These are phyloP conservation scores for Eurystomus glaucurus DNA, from an alignment of 2,797 vertebrate genomes.

Conservation along the genomic window DNA sequence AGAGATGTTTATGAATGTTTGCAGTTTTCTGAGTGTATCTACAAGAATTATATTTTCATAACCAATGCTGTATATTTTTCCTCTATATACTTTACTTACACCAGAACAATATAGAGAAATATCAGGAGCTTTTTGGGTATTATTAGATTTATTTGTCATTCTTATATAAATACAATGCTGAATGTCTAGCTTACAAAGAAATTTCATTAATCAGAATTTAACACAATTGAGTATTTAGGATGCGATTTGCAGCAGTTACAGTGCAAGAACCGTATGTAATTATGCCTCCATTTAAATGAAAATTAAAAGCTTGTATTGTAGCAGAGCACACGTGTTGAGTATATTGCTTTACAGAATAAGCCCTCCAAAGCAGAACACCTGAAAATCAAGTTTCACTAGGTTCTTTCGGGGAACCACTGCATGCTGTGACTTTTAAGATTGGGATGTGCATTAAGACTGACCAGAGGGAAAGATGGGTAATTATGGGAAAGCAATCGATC, in stretches of 20 bases:
- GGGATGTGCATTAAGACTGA: slow-evolving; percentile 17
- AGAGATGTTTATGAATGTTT: slow-evolving; percentile 86
- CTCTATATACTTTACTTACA: slow-evolving; percentile 53
- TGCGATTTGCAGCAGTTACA: slow-evolving; percentile 70
- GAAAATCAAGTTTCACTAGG: slow-evolving; percentile 21
- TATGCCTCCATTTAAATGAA: slow-evolving; percentile 75
- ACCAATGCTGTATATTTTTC: slow-evolving; percentile 78
- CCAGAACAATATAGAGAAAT: slow-evolving; percentile 38
- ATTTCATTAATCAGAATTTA: slow-evolving; percentile 78
- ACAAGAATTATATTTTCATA: slow-evolving; percentile 83
- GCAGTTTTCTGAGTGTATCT: slow-evolving; percentile 82
- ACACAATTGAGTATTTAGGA: slow-evolving; percentile 70
- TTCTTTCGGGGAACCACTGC: neutral
- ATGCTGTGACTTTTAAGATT: slow-evolving; percentile 26
- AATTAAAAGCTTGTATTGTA: slow-evolving; percentile 64
- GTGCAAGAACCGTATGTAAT: slow-evolving; percentile 60
- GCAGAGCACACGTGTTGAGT: slow-evolving; percentile 12
- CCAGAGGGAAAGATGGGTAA: slow-evolving; percentile 49
- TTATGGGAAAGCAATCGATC: slow-evolving; percentile 30
- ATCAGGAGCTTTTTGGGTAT: slow-evolving; percentile 44
- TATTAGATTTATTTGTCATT: slow-evolving; percentile 69
- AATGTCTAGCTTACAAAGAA: slow-evolving; percentile 70
- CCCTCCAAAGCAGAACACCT: slow-evolving; percentile 27
- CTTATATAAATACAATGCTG: slow-evolving; percentile 50
- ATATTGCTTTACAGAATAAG: slow-evolving; percentile 34